phyloP scores from a whole-genome alignment of 2,113 vertebrate species.

The Bolborhynchus lineola region DNA sequence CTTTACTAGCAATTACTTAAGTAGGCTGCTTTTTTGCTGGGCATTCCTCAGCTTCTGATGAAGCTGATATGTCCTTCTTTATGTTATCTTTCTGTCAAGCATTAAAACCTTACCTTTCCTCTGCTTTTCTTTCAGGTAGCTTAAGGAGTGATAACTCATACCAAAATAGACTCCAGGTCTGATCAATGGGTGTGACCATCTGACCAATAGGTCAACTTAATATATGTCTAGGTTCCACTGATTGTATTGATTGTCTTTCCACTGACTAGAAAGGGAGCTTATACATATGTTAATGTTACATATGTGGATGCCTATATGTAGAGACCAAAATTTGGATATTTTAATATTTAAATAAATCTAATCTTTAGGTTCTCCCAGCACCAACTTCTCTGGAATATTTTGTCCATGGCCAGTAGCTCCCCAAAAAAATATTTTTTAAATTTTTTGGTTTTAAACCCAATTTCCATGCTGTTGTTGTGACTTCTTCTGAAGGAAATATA shows the following conservation, averaged over 20 bases:
- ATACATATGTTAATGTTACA: not conserved
- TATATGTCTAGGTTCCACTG: not conserved
- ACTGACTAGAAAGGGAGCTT: not conserved
- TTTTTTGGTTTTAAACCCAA: not conserved
- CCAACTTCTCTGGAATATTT: not conserved
- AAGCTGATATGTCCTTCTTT: not conserved
- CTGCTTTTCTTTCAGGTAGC: not conserved
- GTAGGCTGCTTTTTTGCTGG: not conserved
- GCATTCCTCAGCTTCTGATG: not conserved
- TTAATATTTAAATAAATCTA: not conserved
- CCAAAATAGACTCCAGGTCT: not conserved
- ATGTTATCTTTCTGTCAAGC: not conserved
- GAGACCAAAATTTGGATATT: not conserved
- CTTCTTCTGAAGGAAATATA: not conserved
- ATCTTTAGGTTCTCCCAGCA: not conserved
- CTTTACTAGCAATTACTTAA: not conserved
- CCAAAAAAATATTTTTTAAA: not conserved
- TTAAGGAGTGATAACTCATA: not conserved
- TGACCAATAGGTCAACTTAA: not conserved
- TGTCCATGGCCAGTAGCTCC: not conserved
- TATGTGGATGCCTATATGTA: not conserved
- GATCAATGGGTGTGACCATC: not conserved
- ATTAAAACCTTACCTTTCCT: not conserved
- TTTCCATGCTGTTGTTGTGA: accelerated
- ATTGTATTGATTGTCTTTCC: not conserved